A percentile compares a stretch with the other conserved stretches of the same genome.
Conservation (phyloP, 2,888 invertebrate genomes). For the Abrostola triplasia region DNA sequence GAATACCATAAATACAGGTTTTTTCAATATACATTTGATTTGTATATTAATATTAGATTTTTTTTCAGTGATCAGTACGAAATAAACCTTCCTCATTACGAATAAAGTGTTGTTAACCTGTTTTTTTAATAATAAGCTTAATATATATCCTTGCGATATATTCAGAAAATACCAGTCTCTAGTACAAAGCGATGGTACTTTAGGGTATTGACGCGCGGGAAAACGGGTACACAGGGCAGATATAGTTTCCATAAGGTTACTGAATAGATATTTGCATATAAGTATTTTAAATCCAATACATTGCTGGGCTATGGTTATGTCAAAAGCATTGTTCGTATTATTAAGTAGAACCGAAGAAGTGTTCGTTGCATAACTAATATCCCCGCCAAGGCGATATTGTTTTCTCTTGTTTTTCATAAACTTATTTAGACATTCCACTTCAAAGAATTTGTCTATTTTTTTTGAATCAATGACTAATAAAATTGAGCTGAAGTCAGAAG, state of each 20-base stretch:
- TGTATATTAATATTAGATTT: slow-evolving; percentile 48
- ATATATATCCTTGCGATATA: slow-evolving; percentile 58
- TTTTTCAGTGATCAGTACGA: slow-evolving; percentile 57
- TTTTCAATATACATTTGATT: slow-evolving; percentile 52
- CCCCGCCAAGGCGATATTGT: slow-evolving; percentile 2
- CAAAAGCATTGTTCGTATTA: slow-evolving; percentile 22
- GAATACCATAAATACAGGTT: slow-evolving; percentile 40
- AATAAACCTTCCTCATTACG: slow-evolving; percentile 59
- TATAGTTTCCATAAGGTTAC: slow-evolving; percentile 32
- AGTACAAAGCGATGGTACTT: slow-evolving; percentile 34
- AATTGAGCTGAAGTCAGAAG: slow-evolving; percentile 12
- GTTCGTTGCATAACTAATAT: slow-evolving; percentile 7
- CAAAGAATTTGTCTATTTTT: slow-evolving; percentile 11
- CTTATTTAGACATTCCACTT: not conserved
- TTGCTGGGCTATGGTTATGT: slow-evolving; percentile 27
- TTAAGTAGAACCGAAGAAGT: slow-evolving; percentile 9
- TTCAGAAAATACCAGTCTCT: slow-evolving; percentile 61
- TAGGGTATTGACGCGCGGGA: slow-evolving; percentile 20
- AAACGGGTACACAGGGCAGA: slow-evolving; percentile 9
- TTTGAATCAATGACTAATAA: slow-evolving; percentile 13
- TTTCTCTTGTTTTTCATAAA: slow-evolving; percentile 2
- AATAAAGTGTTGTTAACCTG: slow-evolving; percentile 54
- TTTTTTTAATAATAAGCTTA: slow-evolving; percentile 55
- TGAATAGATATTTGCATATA: slow-evolving; percentile 42
- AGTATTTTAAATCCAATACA: slow-evolving; percentile 36